Conservation (phyloP, 92 coral and sea anemone species). For the Phenganax stokvisi region DNA sequence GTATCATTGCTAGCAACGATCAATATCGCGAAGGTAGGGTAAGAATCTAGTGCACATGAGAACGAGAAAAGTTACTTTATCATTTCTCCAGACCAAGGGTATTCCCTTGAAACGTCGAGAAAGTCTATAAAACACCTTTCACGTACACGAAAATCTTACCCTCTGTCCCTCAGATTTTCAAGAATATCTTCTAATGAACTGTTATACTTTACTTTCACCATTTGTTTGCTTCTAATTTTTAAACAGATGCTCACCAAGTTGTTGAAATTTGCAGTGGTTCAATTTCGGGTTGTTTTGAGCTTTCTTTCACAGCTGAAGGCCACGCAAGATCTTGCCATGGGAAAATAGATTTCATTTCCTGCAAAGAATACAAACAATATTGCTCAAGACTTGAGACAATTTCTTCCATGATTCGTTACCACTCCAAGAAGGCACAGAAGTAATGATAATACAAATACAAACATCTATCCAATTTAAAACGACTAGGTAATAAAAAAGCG, state of each 20-base stretch:
- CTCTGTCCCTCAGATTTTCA: too few species aligned
- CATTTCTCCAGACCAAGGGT: neutral
- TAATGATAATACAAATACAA: too few species aligned
- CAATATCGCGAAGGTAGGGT: neutral
- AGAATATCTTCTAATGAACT: too few species aligned
- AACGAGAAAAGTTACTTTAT: neutral
- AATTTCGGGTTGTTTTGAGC: neutral
- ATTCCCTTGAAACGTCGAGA: too few species aligned
- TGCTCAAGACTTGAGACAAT: neutral
- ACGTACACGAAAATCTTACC: too few species aligned
- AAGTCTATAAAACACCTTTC: too few species aligned
- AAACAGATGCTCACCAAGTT: neutral
- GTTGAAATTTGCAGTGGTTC: conserved; percentile 17
- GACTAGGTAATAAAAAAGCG: too few species aligned
- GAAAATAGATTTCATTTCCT: conserved; percentile 81
- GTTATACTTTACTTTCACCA: too few species aligned
- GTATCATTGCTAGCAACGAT: too few species aligned
- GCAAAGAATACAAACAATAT: neutral
- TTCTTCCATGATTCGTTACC: too few species aligned
- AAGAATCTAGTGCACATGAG: neutral
- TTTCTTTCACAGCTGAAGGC: conserved; percentile 15
- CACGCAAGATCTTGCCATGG: conserved; percentile 68
- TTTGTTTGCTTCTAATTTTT: neutral
- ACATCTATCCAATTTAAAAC: too few species aligned
- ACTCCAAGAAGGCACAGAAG: too few species aligned